Base-by-base conservation (phyloP, 64 coral and sea anemone species). In the Montipora sp. region DNA sequence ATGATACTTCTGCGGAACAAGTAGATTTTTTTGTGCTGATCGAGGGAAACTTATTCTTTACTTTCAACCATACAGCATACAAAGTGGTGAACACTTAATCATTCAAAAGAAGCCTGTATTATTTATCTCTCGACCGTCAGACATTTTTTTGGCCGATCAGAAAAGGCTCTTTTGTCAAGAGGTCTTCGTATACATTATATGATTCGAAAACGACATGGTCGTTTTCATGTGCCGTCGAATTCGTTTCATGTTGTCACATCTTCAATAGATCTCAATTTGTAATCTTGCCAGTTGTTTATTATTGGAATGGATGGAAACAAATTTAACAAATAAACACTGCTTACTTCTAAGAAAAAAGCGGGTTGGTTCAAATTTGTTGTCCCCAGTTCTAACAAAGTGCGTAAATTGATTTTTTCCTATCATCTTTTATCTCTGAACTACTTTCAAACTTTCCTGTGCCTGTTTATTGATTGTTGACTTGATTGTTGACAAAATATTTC, bases 261-360 rank as follows among this genome's bases (percentile, higher is more conserved):
- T 27, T 27, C 27, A 27, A 1, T 36, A 36, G 36, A 36, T 36
- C 36, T 36, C 36, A 83, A 67, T 83, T 83, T 10, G 67, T 83
- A 83, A 83, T 21, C 60, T 83, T 83, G 58, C 43, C 80, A 36
- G 36, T 36, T 47, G 59, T 68, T 23, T 75, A 46, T 83, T 83
- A 14, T 47, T 50, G 47, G 8, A 63, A 16, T 9, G 21, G 36
- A 36, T 36, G 36, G 36, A 36, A 36, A 36, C 36, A 36, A 36
- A 36, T 36, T 36, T 36, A 36, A 36, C 36, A 2, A 36, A 36
- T 36, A 36, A 36, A 36, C 36, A 36, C 36, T 36, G 36, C 36
- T 36, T 36, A 36, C 36, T 2, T 36, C 36, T 36, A 36, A 2
- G 22, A 1, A 73, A 16, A 19, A 73, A 4, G 23, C 23, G 13